These are phyloP conservation scores for Tokudaia muenninki DNA, from an alignment of 2,797 vertebrate species.

Conservation along the genomic window DNA sequence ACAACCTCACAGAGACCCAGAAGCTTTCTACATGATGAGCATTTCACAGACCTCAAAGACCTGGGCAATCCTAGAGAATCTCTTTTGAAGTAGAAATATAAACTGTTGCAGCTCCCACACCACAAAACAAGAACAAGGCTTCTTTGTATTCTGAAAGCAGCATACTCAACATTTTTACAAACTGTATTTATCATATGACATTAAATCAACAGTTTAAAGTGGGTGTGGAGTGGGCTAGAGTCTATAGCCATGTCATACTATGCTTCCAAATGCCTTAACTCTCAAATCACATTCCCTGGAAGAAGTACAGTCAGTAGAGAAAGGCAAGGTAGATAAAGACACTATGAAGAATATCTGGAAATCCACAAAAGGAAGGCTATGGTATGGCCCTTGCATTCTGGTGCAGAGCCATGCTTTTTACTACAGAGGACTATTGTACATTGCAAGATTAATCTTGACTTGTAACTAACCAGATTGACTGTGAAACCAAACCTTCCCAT, in stretches of 20 bases:
- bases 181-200: background rate
- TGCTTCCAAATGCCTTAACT: background rate
- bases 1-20: background rate
- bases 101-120: background rate
- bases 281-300: background rate
- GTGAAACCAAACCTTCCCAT: background rate
- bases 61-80: background rate
- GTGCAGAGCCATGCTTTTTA: background rate
- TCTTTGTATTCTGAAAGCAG: background rate
- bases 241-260: background rate
- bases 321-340: background rate
- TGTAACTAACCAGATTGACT: background rate
- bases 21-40: background rate
- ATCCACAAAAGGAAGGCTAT: background rate
- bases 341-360: background rate
- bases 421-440: background rate
- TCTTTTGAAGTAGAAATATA: constrained; percentile 10
- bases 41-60: background rate
- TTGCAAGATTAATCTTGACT: constrained; percentile 11
- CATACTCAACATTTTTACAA: background rate
- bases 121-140: background rate
- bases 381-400: background rate
- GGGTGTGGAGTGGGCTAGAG: background rate
- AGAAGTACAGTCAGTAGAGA: background rate
- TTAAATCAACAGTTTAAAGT: background rate